phyloP scores from a whole-genome alignment of 2,888 invertebrate genomes.

The Congeria kusceri region DNA sequence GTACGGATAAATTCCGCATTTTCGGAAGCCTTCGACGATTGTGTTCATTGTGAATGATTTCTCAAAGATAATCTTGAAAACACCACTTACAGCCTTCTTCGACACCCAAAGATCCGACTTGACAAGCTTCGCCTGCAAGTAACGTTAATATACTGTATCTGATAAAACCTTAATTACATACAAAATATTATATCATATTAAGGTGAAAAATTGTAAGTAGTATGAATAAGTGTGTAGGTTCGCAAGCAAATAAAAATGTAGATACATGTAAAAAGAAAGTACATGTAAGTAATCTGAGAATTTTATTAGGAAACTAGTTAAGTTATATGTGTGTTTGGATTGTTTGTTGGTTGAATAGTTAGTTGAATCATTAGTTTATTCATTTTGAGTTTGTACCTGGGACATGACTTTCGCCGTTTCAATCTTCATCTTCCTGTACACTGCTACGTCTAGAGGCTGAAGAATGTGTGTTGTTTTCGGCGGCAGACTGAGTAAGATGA shows the following conservation, averaged over 20 bases:
- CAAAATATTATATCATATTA: too few species aligned
- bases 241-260: too few species aligned
- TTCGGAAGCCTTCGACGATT: slow-evolving; percentile 20
- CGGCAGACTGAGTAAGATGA: slow-evolving; percentile 38
- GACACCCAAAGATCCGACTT: slow-evolving; percentile 28
- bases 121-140: slow-evolving; percentile 14
- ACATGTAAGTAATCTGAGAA: not conserved
- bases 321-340: not conserved
- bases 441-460: slow-evolving; percentile 39
- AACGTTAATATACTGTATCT: too few species aligned
- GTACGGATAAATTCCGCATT: slow-evolving; percentile 27
- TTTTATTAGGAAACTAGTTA: not conserved
- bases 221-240: too few species aligned
- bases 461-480: slow-evolving; percentile 28
- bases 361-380: not conserved
- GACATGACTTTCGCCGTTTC: slow-evolving; percentile 34
- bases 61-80: slow-evolving; percentile 21
- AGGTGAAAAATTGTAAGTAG: too few species aligned
- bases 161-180: too few species aligned
- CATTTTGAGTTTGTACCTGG: slow-evolving; percentile 6
- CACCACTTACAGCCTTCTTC: slow-evolving; percentile 20
- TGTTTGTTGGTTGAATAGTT: not conserved
- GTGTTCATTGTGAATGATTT: slow-evolving; percentile 26
- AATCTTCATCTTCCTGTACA: slow-evolving; percentile 43
- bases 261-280: not conserved